Evolutionary conservation across 2,113 vertebrate genomes (phyloP), one percentile per base, ranked within the genome.

Genomic region (Garra rufa): DNA sequence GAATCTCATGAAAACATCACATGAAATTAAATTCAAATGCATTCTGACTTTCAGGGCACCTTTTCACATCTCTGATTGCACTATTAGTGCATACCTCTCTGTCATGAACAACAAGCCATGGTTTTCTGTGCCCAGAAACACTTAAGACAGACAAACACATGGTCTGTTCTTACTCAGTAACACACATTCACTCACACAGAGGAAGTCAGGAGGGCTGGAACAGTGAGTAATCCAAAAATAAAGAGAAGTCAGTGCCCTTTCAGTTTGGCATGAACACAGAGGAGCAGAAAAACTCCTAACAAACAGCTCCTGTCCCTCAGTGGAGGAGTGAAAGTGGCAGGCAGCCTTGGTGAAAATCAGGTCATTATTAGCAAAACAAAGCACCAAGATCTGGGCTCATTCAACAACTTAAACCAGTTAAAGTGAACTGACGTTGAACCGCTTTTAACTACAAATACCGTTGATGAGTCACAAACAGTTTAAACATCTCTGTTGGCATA

Each of bases 141-240:
- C 65, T 82, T 76, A 80, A 87, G 63, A 71, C 76, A 87, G 71
- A 71, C 82, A 80, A 77, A 82, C 74, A 63, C 79, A 77, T n/a
- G 24, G 79, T 82, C 86, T 87, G 86, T 87, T 87, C 44, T 41
- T 44, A 81, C 44, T 50, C 61, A 71, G 19, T 71, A 43, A 74
- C 30, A 67, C 71, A 71, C 21, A 26, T 81, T 17, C 77, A 81
- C 76, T 19, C 75, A n/a, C 77, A 59, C 50, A 63, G 41, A 85
- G 67, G 69, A 74, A 75, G 69, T 69, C 75, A 83, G 48, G 75
- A 50, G 74, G 65, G 46, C 59, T 81, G 76, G 48, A 80, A 80
- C 59, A 52, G 50, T 83, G 46, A 80, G 55, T 75, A 67, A 82
- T 77, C 83, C 52, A 61, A 77, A 87, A 63, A 71, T 84, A 84